Evolutionary conservation across 2,888 invertebrate genomes (phyloP), one percentile per base, ranked within the genome.

Genomic region (Drosophila buzzatii): DNA sequence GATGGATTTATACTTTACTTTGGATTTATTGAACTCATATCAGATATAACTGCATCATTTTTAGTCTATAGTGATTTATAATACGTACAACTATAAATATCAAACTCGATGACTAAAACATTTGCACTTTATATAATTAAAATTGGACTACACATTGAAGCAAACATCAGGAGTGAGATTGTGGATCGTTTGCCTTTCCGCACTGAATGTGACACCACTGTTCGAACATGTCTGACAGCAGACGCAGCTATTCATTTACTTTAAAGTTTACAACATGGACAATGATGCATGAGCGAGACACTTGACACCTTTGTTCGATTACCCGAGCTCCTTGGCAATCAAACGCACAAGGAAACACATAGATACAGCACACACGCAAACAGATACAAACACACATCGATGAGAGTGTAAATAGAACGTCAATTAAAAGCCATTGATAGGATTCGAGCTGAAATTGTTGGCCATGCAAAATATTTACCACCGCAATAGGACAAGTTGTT

Each of bases 401-500:
- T 9, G 53, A 39, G 60, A 16, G 66, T 52, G 66, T 58, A 67
- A 68, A 65, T 61, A 73, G 67, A 69, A 57, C 62, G 49, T 65
- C 70, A 79, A 75, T 76, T 76, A 79, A 80, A 80, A 73, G 60
- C 62, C 82, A 79, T 82, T 72, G 73, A 79, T 82, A 76, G 66
- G 47, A 71, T 53, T 75, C 53, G 47, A 52, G 63, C 55, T 45
- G 52, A 56, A 64, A 57, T 52, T 62, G 62, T 55, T 68, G 67
- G 55, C 52, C 63, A 68, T 80, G 55, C 51, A 37, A 70, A 63
- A 85, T 91, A 93, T 91, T 92, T 93, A 93, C 93, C 93, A 85
- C 92, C 93, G 77, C 93, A 93, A 86, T 93, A 93, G 60, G 93
- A 92, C 81, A 93, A 82, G 85, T 92, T 93, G 82, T 92, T 92